Conservation (phyloP, 2,113 vertebrate species). For the Lipophrys pholis region DNA sequence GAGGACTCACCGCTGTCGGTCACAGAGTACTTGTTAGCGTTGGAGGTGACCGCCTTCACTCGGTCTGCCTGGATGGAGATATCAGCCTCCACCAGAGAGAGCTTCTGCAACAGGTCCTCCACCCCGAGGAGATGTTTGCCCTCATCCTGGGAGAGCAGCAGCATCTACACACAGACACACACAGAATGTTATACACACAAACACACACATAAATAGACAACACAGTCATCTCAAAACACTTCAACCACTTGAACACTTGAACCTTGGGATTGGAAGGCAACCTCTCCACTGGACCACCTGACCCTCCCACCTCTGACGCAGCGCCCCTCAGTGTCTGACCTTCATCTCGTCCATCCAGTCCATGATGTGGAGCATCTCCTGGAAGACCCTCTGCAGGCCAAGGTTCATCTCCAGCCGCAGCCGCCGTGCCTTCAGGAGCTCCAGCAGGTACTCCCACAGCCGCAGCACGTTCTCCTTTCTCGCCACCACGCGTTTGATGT, state of each 20-base stretch:
- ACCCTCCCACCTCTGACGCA: too few species aligned
- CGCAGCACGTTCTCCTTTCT: constrained; percentile 95
- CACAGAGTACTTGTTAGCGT: constrained; percentile 89
- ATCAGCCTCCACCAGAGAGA: constrained; percentile 94
- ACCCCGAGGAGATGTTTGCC: constrained; percentile 95
- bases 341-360: constrained; percentile 99
- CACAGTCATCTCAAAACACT: too few species aligned
- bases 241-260: accelerated
- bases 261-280: too few species aligned
- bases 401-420: constrained; percentile 95
- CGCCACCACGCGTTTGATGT: constrained; percentile 92
- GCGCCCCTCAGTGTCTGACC: constrained; percentile 72
- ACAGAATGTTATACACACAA: background rate
- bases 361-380: constrained; percentile 98
- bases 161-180: constrained; percentile 82
- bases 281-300: too few species aligned
- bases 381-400: constrained; percentile 95
- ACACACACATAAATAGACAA: too few species aligned
- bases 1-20: constrained; percentile 86
- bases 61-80: constrained; percentile 94
- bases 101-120: constrained; percentile 96
- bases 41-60: constrained; percentile 90
- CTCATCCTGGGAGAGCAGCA: constrained; percentile 95
- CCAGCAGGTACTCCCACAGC: constrained; percentile 96
- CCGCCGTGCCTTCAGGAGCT: constrained; percentile 91